Base-by-base conservation (phyloP, 1,140 invertebrate species). In the Megalonaias nervosa region DNA sequence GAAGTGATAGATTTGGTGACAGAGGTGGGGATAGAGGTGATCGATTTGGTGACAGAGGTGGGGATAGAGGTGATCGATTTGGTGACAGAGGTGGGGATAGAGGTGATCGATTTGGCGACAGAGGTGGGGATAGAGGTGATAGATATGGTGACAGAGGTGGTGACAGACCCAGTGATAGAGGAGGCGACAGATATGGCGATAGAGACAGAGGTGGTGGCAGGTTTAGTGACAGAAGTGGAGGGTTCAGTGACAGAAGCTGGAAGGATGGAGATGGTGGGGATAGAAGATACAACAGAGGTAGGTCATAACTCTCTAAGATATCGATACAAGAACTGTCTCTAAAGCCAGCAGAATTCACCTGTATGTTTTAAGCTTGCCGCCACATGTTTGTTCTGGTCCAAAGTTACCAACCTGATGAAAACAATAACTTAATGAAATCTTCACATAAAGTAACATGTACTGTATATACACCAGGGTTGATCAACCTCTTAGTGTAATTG, bases 101-200 rank as follows among this genome's bases (percentile, higher is more conserved):
- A 38, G 65, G 58, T 21, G 17, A 62, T 61, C 4, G 68, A 14
- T 70, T 55, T 59, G 74, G 70, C 1, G 75, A 77, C 26, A 21
- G 75, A 59, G 69, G 69, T 61, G 64, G 70, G 26, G 26, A 31
- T 31, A 31, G 26, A 21, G 67, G 70, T 26, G 13, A 26, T 17
- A 26, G 75, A 4, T 77, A 62, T 71, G 75, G 71, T 56, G 75
- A 77, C 65, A 58, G 69, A 16, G 17, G 70, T 15, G 73, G 67
- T n/a, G 73, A 74, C n/a, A 67, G 73, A 68, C 57, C 17, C 48
- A 55, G 74, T 48, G 74, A 75, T n/a, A 56, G 65, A 21, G 71
- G 71, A n/a, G 26, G 48, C 2, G 62, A n/a, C 9, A 48, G 74
- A 59, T 60, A 38, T 21, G 72, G 55, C 31, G 72, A 74, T 21